Evolutionary conservation across 2,888 invertebrate species (phyloP).

Genomic region (Colostygia pectinataria): DNA sequence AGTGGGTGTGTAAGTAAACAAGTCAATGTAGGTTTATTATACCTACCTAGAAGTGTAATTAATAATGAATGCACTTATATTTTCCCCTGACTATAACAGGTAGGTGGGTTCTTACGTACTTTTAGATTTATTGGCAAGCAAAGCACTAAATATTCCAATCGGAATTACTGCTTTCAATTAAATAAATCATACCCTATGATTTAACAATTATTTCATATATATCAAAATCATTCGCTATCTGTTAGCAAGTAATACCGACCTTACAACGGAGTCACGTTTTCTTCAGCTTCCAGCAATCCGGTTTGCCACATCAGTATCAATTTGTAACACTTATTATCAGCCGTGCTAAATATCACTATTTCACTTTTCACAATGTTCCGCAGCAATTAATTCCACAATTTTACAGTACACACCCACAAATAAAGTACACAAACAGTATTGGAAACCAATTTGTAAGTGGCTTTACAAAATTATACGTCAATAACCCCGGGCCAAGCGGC

Average conservation of each 20-base stretch:
- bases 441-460: constrained; percentile 54
- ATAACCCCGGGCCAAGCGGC: constrained; percentile 67
- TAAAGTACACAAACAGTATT: constrained; percentile 67
- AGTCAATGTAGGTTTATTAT: too few relatives aligned
- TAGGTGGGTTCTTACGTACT: too few relatives aligned
- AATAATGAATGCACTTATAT: too few relatives aligned
- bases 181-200: neutral
- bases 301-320: constrained; percentile 78
- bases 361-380: constrained; percentile 48
- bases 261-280: constrained; percentile 76
- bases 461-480: constrained; percentile 68
- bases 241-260: constrained; percentile 76
- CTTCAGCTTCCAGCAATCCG: constrained; percentile 71
- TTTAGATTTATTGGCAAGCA: too few relatives aligned
- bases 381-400: constrained; percentile 41
- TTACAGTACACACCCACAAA: constrained; percentile 61
- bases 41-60: too few relatives aligned
- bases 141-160: too few relatives aligned
- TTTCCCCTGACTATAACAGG: too few relatives aligned
- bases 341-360: constrained; percentile 53
- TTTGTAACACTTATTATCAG: constrained; percentile 61
- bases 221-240: constrained; percentile 34
- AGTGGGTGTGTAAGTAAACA: too few relatives aligned
- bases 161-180: too few relatives aligned
- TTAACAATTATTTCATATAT: neutral